Conservation (phyloP, 2,888 invertebrate species). For the Caenorhabditis macrosperma region DNA sequence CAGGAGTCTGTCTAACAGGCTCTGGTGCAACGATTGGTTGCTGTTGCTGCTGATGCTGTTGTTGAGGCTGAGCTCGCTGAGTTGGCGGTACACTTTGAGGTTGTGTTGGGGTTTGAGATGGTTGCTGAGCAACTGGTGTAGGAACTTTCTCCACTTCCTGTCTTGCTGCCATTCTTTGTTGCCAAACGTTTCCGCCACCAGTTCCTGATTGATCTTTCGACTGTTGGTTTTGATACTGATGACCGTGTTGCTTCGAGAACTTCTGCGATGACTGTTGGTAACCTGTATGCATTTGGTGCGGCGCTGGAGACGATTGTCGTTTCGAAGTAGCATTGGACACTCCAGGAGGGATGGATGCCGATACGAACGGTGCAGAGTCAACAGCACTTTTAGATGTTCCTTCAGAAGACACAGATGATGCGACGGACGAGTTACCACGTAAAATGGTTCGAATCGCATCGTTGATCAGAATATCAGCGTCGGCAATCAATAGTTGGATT, state of each 20-base stretch:
- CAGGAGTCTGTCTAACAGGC: neutral
- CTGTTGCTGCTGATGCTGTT: neutral
- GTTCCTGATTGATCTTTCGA: slow-evolving; percentile 17
- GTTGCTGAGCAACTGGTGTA: neutral
- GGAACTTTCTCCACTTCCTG: slow-evolving; percentile 80
- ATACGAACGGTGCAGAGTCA: neutral
- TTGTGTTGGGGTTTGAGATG: neutral
- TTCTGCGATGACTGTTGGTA: neutral
- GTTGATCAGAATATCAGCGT: slow-evolving; percentile 86
- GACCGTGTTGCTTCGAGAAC: slow-evolving; percentile 81
- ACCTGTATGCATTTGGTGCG: neutral
- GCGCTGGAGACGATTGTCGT: slow-evolving; percentile 73
- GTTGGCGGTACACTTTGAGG: neutral
- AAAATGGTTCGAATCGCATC: slow-evolving; percentile 68
- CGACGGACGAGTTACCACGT: slow-evolving; percentile 56
- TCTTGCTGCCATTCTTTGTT: slow-evolving; percentile 85
- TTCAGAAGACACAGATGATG: slow-evolving; percentile 62
- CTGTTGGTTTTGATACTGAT: slow-evolving; percentile 90
- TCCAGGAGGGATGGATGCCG: slow-evolving; percentile 18
- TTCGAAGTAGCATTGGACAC: slow-evolving; percentile 9
- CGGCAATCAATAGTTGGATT: slow-evolving; percentile 93
- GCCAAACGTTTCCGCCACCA: slow-evolving; percentile 84
- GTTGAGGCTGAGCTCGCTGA: neutral
- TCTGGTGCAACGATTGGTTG: neutral
- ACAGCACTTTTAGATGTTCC: slow-evolving; percentile 32